Conservation (phyloP, 2,888 invertebrate species). For the Aspidiotus rigidus region DNA sequence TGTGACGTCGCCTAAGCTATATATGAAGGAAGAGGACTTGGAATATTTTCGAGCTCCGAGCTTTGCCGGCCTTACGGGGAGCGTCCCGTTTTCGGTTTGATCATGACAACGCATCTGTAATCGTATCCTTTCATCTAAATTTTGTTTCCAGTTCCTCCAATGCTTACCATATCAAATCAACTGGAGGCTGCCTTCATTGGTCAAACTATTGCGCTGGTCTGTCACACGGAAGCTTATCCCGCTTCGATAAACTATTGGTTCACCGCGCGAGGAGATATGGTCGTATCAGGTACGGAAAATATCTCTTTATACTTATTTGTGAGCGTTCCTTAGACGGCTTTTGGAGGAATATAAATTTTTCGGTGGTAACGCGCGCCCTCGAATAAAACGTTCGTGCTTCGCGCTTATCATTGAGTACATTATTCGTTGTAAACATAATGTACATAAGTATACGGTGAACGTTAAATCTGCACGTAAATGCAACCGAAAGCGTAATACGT, state of each 20-base stretch:
- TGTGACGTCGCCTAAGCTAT: no score
- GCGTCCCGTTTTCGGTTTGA: no score
- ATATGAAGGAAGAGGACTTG: no score
- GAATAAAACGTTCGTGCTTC: conserved; percentile 11
- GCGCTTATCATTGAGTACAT: conserved; percentile 5
- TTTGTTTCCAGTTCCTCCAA: conserved; percentile 67
- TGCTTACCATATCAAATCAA: conserved; percentile 88
- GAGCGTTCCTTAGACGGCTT: no score
- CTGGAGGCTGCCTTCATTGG: conserved; percentile 81
- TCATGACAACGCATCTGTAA: no score
- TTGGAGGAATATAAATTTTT: no score
- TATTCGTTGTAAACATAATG: not conserved
- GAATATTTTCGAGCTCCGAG: no score
- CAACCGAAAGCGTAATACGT: no score
- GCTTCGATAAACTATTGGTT: conserved; percentile 93
- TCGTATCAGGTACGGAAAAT: conserved; percentile 67
- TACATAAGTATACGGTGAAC: not conserved
- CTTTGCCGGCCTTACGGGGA: no score
- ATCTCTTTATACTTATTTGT: no score
- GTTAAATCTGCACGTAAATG: not conserved
- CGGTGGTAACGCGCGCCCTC: not conserved
- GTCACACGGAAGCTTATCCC: conserved; percentile 85
- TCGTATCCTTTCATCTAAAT: not conserved
- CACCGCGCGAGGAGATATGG: conserved; percentile 82
- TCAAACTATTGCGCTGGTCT: conserved; percentile 78